These are phyloP conservation scores for Bathynomus jamesi DNA, from an alignment of 1,140 invertebrate genomes.

Conservation along the genomic window DNA sequence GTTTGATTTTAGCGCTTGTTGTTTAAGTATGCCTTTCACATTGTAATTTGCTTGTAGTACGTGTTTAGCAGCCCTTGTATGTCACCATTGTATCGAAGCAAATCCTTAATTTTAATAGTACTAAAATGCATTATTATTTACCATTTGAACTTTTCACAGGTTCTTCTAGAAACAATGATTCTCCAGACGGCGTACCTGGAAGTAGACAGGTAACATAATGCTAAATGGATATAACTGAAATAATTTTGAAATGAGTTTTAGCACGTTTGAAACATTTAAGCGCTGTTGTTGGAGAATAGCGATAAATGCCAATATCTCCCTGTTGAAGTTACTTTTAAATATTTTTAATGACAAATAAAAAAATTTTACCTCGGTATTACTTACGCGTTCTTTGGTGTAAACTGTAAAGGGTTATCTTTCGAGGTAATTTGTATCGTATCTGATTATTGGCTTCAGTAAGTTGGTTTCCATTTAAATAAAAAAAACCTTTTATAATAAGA, in stretches of 20 bases:
- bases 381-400: no score
- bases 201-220: constrained; percentile 25
- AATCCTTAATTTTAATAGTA: not conserved
- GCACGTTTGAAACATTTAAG: not conserved
- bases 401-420: no score
- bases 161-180: constrained; percentile 20
- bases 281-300: not conserved
- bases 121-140: not conserved
- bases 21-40: not conserved
- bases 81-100: not conserved
- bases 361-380: no score
- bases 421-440: no score
- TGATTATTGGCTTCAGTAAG: no score
- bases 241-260: not conserved
- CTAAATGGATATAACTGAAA: not conserved
- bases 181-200: constrained; percentile 22
- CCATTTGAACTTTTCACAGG: constrained; percentile 1
- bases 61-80: not conserved
- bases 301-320: no score
- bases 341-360: no score
- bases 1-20: not conserved
- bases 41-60: not conserved
- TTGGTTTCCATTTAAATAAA: no score
- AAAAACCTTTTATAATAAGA: no score
- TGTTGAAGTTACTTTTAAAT: no score